Base-by-base conservation (phyloP, 2,113 vertebrate genomes). In the Hemibagrus wyckioides region DNA sequence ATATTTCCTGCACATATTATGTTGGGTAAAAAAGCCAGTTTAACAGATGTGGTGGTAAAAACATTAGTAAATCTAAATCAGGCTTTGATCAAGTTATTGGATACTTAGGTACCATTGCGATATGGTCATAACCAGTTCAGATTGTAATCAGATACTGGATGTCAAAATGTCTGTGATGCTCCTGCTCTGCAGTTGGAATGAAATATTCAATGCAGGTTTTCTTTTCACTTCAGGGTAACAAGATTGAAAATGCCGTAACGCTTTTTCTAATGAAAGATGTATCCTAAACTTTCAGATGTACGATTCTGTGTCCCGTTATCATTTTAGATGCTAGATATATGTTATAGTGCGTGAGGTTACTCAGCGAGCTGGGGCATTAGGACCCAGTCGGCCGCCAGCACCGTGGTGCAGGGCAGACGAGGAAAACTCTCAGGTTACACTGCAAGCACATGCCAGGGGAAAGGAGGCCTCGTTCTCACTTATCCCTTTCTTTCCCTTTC, bases 351-450 rank as follows among this genome's bases (percentile, higher is more conserved):
- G 10, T 30, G 25, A 54, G 65, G 28, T 76, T 63, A 11, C 48
- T 25, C 9, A 13, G 10, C 4, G 21, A 36, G 23, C 54, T 83
- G 80, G 83, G 91, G 90, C 92, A 92, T 88, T 94, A 94, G 92
- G 93, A 95, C 93, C 93, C 92, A 90, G 92, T 65, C 88, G 85
- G 90, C 90, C 87, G 90, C 92, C 91, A 90, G 92, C 82, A 91
- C 89, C 91, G 88, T 94, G 93, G 90, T 89, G 93, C 93, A 93
- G 93, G 92, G 92, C 93, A 92, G 91, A 91, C 91, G 92, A 92
- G 92, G 93, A 94, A 94, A 94, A 89, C 90, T 92, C 94, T 95
- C 94, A 93, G 91, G 93, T 95, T 95, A 95, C 94, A 93, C 90
- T 93, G 93, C 92, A 94, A 93, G 90, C 92, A 93, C 94, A 95